Base-by-base conservation (phyloP, 1,140 invertebrate species). In the Ericerus pela region DNA sequence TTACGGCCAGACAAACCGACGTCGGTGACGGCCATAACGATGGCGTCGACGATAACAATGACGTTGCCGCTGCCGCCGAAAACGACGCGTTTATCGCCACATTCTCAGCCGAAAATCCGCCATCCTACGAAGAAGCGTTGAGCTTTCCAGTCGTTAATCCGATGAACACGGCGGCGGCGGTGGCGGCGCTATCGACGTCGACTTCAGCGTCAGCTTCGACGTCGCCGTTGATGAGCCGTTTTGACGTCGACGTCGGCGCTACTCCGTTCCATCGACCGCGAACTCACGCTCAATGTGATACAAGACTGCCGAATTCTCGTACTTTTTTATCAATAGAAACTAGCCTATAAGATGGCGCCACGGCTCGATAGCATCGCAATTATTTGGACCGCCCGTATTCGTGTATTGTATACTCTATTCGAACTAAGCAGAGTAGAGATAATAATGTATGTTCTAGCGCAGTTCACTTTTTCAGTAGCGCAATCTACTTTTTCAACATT, bases 11-110 rank as follows among this genome's bases (percentile, higher is more conserved):
- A 12, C 60, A 79, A 75, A 59, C 73, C 78, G 1, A 77, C 74
- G 62, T 76, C 78, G n/a, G 69, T 81, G 26, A 74, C 76, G 51
- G 74, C 59, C 76, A 76, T 0, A 68, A 69, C 22, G 78, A 80
- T 70, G 77, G 78, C 0, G 79, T 79, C 59, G 72, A 73, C 11
- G 77, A 76, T 18, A 71, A 74, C 54, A 60, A 68, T 6, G 75
- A 72, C 14, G 70, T 73, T 28, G 72, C 73, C 2, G 71, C 70
- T 0, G 66, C 68, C 47, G 74, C n/a, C n/a, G n/a, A n/a, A n/a
- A n/a, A n/a, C n/a, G n/a, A n/a, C n/a, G n/a, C n/a, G n/a, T n/a
- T n/a, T n/a, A n/a, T n/a, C n/a, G n/a, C n/a, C n/a, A n/a, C n/a
- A n/a, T n/a, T n/a, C n/a, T n/a, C n/a, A 74, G n/a, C n/a, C 51